Evolutionary conservation across 2,888 invertebrate species (phyloP), one percentile per base, ranked within the genome.

Genomic region (Trachelus iudaicus): DNA sequence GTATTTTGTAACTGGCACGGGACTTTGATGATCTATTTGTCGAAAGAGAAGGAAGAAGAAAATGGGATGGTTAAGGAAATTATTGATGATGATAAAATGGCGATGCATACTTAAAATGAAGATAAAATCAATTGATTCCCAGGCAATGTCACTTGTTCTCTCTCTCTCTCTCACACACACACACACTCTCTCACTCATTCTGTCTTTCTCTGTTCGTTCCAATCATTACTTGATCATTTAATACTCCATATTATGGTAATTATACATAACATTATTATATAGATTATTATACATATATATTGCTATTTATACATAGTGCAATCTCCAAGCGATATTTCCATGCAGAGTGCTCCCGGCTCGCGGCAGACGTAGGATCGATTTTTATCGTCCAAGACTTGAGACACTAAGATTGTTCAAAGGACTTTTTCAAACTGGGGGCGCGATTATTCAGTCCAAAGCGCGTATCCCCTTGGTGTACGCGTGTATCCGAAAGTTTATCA

Each of bases 281-380:
- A 84, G 80, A 80, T 79, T 81, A 80, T 79, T 81, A 82, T 79
- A 86, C 77, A 83, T 71, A 83, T 79, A 85, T 83, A 84, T 33
- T 83, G 80, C 77, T 85, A 87, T 88, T 88, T 86, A 88, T 87
- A 87, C 83, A 86, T 85, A 87, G 85, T 84, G 86, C 87, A 87
- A 86, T 87, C 85, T 84, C 84, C 81, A 85, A 83, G 79, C 83
- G 80, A 86, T 87, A 84, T 76, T 84, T 86, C 85, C 85, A 84
- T 83, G 81, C 84, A 83, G 82, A 31, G 12, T 33, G 71, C n/a
- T 71, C 15, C 31, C 3, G 33, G 71, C 71, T 71, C 31, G 71
- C 71, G 71, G 71, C 71, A 71, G 33, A 71, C 15, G 71, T 71
- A 71, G 71, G 33, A 71, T 71, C 34, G 71, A 9, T 71, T 33